Base-by-base conservation (phyloP, 2,797 vertebrate species). In the Myripristis murdjan region DNA sequence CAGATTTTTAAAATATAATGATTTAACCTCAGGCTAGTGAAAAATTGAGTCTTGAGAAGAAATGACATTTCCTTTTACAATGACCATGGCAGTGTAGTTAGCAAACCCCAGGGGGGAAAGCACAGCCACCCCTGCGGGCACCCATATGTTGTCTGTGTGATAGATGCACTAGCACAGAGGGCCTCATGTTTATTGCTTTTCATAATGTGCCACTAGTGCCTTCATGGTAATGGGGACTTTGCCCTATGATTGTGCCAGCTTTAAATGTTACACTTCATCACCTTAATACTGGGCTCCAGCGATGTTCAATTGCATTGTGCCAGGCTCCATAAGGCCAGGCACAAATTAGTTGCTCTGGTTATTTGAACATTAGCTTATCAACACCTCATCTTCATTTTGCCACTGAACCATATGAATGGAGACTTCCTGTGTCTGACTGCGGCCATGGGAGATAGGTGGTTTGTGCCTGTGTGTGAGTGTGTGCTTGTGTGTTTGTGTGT, bases 251-350 rank as follows among this genome's bases (percentile, higher is more conserved):
- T 79, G 84, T 87, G 82, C 79, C 82, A 74, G 80, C 87, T 90
- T 88, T 87, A 90, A 91, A 86, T 84, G 85, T 81, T 86, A 78
- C 85, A 87, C 89, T 90, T 83, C 87, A 92, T 91, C 93, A 92
- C 84, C 79, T 76, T 70, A 78, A 85, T 80, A 77, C 70, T 56
- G 61, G 77, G 80, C 82, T 81, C 77, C 57, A 57, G 81, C 83
- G 75, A 67, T 74, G 75, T 80, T 83, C 76, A 79, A 89, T 85
- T 83, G 83, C 77, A 65, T 35, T 11, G 70, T 67, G 73, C 63
- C 82, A 48, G 71, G 80, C 84, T 87, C 84, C 82, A 78, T 85
- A 87, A 75, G 85, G 70, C 71, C 55, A 52, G 41, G 61, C 64
- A 53, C 79, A 83, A 91, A 93, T 92, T 89, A 89, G 83, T 67